Percentiles rank a stretch among this genome's conserved stretches.
phyloP scores from a whole-genome alignment of 2,113 vertebrate species.

The Aphelocoma coerulescens region DNA sequence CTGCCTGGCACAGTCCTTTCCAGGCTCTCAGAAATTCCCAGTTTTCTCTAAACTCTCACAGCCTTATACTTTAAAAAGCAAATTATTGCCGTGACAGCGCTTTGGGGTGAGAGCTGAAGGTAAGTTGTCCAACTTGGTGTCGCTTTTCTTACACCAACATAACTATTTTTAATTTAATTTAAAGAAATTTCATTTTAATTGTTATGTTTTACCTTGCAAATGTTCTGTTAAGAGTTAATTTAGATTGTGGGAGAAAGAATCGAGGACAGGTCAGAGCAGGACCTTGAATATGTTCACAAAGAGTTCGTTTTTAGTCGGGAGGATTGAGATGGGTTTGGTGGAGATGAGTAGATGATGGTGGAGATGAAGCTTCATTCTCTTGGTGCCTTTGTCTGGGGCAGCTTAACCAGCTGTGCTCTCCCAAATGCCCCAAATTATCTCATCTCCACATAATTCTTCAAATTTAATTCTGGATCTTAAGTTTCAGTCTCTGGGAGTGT shows the following conservation, averaged over 20 bases:
- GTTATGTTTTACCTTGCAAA: neutral
- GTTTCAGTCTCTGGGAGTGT: neutral
- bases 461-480: neutral
- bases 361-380: neutral
- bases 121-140: neutral
- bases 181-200: neutral
- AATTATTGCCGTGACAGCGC: rapidly evolving
- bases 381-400: neutral
- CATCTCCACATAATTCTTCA: neutral
- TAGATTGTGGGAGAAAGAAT: neutral
- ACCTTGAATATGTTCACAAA: neutral
- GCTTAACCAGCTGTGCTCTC: neutral
- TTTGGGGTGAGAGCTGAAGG: neutral
- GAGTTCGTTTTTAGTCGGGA: neutral
- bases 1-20: too few species aligned
- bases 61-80: neutral
- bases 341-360: neutral
- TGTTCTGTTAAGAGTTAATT: neutral
- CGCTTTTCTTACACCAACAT: rapidly evolving
- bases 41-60: neutral
- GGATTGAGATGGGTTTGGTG: neutral
- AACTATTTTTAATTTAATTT: neutral
- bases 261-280: neutral
- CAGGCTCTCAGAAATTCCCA: neutral
- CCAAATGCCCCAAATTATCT: neutral